phyloP scores from a whole-genome alignment of 2,797 vertebrate species.

The Squalus acanthias region DNA sequence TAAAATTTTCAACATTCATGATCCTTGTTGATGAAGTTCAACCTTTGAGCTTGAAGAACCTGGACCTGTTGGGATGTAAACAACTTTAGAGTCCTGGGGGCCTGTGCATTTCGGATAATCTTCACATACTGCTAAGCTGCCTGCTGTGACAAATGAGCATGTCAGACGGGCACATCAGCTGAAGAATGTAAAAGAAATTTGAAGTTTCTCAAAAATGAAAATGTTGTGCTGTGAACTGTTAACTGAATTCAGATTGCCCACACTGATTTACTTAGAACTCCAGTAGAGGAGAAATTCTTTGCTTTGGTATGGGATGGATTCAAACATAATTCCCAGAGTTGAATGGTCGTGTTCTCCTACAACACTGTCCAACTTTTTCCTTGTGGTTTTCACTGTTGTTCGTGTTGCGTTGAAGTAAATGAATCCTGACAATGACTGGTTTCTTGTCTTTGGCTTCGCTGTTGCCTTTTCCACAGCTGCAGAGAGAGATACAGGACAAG shows the following conservation, averaged over 20 bases:
- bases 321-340: not conserved
- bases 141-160: not conserved
- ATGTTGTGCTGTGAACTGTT: not conserved
- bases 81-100: not conserved
- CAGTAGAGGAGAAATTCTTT: not conserved
- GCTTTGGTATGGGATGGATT: not conserved
- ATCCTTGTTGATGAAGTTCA: not conserved
- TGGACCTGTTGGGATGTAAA: not conserved
- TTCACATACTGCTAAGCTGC: not conserved
- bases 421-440: conserved; percentile 39
- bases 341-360: not conserved
- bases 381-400: not conserved
- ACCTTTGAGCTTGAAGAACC: not conserved
- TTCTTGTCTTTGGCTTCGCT: conserved; percentile 44
- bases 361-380: not conserved
- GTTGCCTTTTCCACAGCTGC: conserved; percentile 61
- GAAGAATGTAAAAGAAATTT: not conserved
- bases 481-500: conserved; percentile 63
- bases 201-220: not conserved
- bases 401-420: not conserved
- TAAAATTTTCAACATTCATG: not conserved
- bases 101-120: not conserved
- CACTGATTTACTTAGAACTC: not conserved
- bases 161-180: not conserved
- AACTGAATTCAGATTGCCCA: not conserved